Base-by-base conservation (phyloP, 2,113 vertebrate genomes). In the Triplophysa tibetana region DNA sequence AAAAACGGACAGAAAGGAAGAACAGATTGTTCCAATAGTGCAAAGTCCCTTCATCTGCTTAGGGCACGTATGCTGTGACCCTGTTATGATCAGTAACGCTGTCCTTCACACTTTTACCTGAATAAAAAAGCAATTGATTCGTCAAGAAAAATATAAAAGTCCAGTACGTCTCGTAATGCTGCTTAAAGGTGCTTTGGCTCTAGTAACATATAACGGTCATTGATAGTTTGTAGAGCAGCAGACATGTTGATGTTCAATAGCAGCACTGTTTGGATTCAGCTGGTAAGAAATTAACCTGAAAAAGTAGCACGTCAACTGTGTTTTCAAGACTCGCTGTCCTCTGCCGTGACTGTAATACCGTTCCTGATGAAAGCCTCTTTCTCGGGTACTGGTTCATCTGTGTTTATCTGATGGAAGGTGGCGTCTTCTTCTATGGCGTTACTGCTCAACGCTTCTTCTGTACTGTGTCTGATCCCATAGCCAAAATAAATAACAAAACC, bases 401-500 rank as follows among this genome's bases (percentile, higher is more conserved):
- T 91, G 75, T 90, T 87, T 88, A 86, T 89, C 45, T 90, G 78
- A 70, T 84, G 4, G 79, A 84, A 64, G 82, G 82, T 69, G 76
- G 38, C 0, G 75, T 78, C 86, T 76, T 89, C 48, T 85, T 90
- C 83, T 62, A 90, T 33, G 85, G 81, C 74, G 0, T 91, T 85
- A 0, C 91, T 88, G 64, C 80, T 75, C 80, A 86, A 14, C 0
- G n/a, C 82, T 0, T 93, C 95, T 86, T 96, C 96, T 33, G 93
- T 89, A 0, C 97, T 99, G 88, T 98, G 94, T 84, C 93, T 88
- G 24, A 99, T 90, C 23, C 97, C 97, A 0, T 98, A 99, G 29
- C 83, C 26, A 8, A 98, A 98, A 88, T 98, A 99, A 90, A 99
- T 98, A 13, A 88, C 0, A 70, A 98, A 95, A 50, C 97, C 97